Evolutionary conservation across 2,797 vertebrate species (phyloP), one percentile per base, ranked within the genome.

Genomic region (Phaenicophaeus curvirostris): DNA sequence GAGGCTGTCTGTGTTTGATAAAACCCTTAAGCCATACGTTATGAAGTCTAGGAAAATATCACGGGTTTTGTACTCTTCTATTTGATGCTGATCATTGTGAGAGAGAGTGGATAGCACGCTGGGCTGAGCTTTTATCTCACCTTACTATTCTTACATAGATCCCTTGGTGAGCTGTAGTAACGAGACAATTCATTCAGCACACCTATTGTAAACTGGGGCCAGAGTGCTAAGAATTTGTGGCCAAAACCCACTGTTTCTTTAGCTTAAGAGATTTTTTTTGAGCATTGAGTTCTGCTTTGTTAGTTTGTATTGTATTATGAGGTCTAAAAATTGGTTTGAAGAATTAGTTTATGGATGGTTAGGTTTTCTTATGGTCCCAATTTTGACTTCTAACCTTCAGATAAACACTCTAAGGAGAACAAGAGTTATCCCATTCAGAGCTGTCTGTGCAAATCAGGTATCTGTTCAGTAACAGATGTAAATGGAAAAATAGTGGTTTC

Each of bases 261-360:
- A 80, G 16, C 16, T 67, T 53, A 16, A 35, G 41, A 66, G 41
- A 24, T 54, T 17, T 46, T 89, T 77, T 67, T 85, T 44, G 48
- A 83, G 25, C 39, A 37, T n/a, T 0, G 1, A 61, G 48, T 71
- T 74, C 44, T 74, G 35, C 61, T 57, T 55, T 0, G 0, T 51
- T 93, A 58, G 20, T 57, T 89, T 87, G n/a, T 54, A 9, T 76
- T 77, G 69, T 57, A 55, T 76, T 75, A 58, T 7, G 33, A 62
- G 1, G 11, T 62, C 88, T 54, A 91, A 89, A 95, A 93, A 66
- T 55, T 73, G 20, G 69, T 68, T 83, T 55, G 66, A 89, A 89
- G 79, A 77, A 37, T 82, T 87, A 54, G 4, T 89, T 93, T 94
- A 65, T 81, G 73, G 41, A 57, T 72, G 61, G 31, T 77, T 90